Evolutionary conservation across 2,888 invertebrate genomes (phyloP), one percentile per base, ranked within the genome.

Genomic region (Agrochola macilenta): DNA sequence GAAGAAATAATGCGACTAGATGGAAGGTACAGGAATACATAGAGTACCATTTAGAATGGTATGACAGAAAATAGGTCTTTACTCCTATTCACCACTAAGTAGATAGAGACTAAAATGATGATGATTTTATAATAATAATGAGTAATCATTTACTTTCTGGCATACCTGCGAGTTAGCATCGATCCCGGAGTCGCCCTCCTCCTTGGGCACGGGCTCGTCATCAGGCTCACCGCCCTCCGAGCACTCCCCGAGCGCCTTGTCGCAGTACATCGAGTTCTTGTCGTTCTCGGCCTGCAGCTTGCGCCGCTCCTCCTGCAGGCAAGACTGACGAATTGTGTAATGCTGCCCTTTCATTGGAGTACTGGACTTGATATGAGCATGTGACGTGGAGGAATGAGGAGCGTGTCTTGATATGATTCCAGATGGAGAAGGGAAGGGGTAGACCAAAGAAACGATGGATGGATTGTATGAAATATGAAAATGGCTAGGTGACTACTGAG

Each of bases 141-240:
- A 61, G n/a, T 69, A 20, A n/a, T 63, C 17, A 61, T 61, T 69
- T 61, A 61, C 61, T n/a, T 61, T 63, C 30, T 11, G 5, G 60
- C 54, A 68, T 87, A 96, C 96, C 96, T 99, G 98, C 89, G 98
- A 98, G 94, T 98, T 98, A 80, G 98, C 98, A 94, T 99, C 99
- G 89, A 99, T 98, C 83, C 99, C 99, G 88, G 98, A 98, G 94
- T 98, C 98, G 46, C 98, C 98, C 93, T 99, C 99, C 93, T 99
- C 99, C 90, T 98, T 98, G 88, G 94, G 89, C 68, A 85, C 93
- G 78, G 95, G 94, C 91, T 96, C 95, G 92, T 96, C 95, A 85
- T 96, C 96, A 4, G 95, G 95, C 86, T 97, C 97, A 64, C 97
- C 97, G 86, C 95, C 95, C 89, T 96, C 96, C n/a, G 97, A 97